Conservation (phyloP, 2,888 invertebrate genomes). For the Pristionchus japonicus region DNA sequence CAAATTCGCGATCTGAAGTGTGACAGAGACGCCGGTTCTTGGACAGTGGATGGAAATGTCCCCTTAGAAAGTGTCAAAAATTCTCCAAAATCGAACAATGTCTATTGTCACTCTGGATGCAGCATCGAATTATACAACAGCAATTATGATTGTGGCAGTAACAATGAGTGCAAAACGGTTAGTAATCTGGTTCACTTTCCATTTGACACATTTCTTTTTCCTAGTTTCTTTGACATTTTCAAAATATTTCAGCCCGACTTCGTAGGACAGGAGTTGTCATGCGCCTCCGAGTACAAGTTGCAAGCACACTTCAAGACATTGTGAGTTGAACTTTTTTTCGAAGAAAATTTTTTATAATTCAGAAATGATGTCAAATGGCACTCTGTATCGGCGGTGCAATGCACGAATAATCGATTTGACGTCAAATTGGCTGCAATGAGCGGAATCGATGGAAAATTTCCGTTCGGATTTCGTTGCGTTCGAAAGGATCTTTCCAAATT, state of each 20-base stretch:
- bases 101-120: neutral
- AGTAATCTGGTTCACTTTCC: too few species aligned
- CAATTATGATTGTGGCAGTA: neutral
- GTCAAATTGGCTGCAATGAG: neutral
- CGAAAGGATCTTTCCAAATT: neutral
- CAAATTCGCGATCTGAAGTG: too few species aligned
- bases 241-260: too few species aligned
- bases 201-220: too few species aligned
- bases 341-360: too few species aligned
- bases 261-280: neutral
- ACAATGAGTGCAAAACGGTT: neutral
- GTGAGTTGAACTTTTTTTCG: too few species aligned
- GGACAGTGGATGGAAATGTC: too few species aligned
- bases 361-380: neutral
- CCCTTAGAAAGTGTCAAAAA: too few species aligned
- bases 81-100: too few species aligned
- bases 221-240: too few species aligned
- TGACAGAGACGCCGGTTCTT: too few species aligned
- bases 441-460: neutral
- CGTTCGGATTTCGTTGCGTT: neutral
- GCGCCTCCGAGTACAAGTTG: neutral
- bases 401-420: neutral
- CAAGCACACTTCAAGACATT: neutral
- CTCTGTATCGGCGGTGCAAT: neutral
- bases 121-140: neutral